Percentiles rank a stretch among this genome's conserved stretches.
Conservation (phyloP, 2,888 invertebrate genomes). For the Athalia circularis region DNA sequence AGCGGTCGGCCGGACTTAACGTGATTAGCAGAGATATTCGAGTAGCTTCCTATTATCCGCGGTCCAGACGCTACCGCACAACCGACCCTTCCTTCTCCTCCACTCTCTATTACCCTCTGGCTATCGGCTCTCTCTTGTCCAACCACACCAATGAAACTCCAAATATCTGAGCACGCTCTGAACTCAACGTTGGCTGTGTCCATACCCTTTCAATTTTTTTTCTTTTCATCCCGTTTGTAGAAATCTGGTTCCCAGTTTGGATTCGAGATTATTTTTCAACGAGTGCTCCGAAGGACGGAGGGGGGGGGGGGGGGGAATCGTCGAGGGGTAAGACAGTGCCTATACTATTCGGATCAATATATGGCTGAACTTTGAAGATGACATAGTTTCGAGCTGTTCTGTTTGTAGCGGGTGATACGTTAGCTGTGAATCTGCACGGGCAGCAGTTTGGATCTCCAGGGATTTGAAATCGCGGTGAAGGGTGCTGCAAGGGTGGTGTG, state of each 20-base stretch:
- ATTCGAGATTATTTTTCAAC: not conserved
- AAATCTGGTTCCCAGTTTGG: not conserved
- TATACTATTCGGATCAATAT: no score
- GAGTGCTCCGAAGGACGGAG: not conserved
- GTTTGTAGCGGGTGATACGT: no score
- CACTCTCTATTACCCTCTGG: constrained; percentile 25
- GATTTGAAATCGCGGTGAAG: not conserved
- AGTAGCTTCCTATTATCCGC: constrained; percentile 70
- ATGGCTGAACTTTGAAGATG: no score
- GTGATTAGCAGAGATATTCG: constrained; percentile 72
- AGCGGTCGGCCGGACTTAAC: constrained; percentile 73
- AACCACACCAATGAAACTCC: constrained; percentile 22
- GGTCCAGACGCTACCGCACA: constrained; percentile 68
- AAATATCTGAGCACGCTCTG: constrained; percentile 25
- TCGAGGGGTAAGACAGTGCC: no score
- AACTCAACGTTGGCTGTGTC: constrained; percentile 11
- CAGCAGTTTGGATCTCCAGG: constrained; percentile 11
- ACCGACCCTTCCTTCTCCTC: constrained; percentile 44
- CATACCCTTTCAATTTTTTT: not conserved
- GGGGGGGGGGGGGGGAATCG: no score
- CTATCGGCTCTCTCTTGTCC: constrained; percentile 21
- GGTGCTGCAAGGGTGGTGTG: not conserved
- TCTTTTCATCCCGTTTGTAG: not conserved
- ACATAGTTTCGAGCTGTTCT: no score
- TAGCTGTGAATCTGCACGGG: not conserved